A percentile compares a stretch with the other conserved stretches of the same genome.
phyloP scores from a whole-genome alignment of 2,888 invertebrate species.

The Hirtodrosophila confusa region DNA sequence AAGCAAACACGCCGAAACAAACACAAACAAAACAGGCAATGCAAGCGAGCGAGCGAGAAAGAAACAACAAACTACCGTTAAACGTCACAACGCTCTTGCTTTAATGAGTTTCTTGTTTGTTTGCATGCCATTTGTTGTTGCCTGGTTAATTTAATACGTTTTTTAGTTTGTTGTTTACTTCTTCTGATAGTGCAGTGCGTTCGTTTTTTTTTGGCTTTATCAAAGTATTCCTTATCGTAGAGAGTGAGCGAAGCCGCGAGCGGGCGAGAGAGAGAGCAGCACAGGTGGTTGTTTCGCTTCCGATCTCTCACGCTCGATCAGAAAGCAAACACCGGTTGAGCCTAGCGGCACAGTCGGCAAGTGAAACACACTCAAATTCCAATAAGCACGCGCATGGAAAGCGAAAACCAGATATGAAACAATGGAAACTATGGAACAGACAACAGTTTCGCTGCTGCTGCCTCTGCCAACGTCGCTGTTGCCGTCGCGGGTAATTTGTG shows the following conservation, averaged over 20 bases:
- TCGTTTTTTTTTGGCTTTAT: slow-evolving; percentile 35
- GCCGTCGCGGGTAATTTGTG: slow-evolving; percentile 72
- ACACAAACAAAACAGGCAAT: slow-evolving; percentile 30
- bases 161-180: slow-evolving; percentile 57
- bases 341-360: slow-evolving; percentile 46
- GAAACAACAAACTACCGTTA: slow-evolving; percentile 63
- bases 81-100: slow-evolving; percentile 45
- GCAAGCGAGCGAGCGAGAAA: slow-evolving; percentile 14
- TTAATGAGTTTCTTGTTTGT: slow-evolving; percentile 69
- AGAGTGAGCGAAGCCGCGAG: background rate
- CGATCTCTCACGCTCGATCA: slow-evolving; percentile 46
- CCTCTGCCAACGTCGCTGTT: slow-evolving; percentile 48
- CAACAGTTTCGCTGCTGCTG: slow-evolving; percentile 71
- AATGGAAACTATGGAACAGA: slow-evolving; percentile 59
- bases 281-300: slow-evolving; percentile 40
- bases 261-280: slow-evolving; percentile 9
- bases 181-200: slow-evolving; percentile 48
- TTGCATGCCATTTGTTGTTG: slow-evolving; percentile 54
- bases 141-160: slow-evolving; percentile 63
- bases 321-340: slow-evolving; percentile 74
- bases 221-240: slow-evolving; percentile 44
- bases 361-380: slow-evolving; percentile 46
- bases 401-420: slow-evolving; percentile 77
- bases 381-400: slow-evolving; percentile 63
- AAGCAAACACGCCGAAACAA: slow-evolving; percentile 40